Evolutionary conservation across 1,140 invertebrate species (phyloP), one percentile per base, ranked within the genome.

Genomic region (Nylanderia fulva): DNA sequence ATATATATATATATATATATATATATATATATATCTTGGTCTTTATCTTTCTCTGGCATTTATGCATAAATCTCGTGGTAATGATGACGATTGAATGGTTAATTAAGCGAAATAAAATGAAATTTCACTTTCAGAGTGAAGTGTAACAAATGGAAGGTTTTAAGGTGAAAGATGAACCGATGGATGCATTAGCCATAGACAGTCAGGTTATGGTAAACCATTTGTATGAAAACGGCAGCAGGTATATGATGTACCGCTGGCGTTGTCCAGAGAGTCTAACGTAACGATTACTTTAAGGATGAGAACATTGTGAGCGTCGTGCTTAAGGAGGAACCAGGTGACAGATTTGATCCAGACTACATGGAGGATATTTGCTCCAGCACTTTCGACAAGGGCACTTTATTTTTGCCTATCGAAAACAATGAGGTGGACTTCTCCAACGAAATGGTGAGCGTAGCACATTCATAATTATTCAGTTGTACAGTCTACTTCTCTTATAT

Each of bases 331-430:
- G 93, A 93, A 91, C 91, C 92, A 54, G 91, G 90, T 56, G 92
- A 92, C 84, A 92, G 90, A 91, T 92, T 93, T 68, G 89, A 93
- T 88, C 85, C 92, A 15, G 89, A 91, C 80, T 95, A 94, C 89
- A 94, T 95, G 91, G 94, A 95, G 84, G 93, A 95, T 86, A 94
- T 94, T 82, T 94, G 93, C 85, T 92, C 93, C 29, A 93, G 93
- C 60, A 92, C 93, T 39, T 94, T 94, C 72, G 94, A 93, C 71
- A 95, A 95, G 89, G 94, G 93, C 75, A 24, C 75, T 24, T 48
- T 82, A 29, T 94, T 95, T 82, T 90, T 94, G 86, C 92, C 93
- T 60, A 94, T 94, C 68, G 94, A 94, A 77, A 92, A 92, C 80
- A 93, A 93, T 75, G 94, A 93, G 66, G 93, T 94, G 66, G 94